These are phyloP conservation scores for Apamea epomidion DNA, from an alignment of 2,888 invertebrate species.

Conservation along the genomic window DNA sequence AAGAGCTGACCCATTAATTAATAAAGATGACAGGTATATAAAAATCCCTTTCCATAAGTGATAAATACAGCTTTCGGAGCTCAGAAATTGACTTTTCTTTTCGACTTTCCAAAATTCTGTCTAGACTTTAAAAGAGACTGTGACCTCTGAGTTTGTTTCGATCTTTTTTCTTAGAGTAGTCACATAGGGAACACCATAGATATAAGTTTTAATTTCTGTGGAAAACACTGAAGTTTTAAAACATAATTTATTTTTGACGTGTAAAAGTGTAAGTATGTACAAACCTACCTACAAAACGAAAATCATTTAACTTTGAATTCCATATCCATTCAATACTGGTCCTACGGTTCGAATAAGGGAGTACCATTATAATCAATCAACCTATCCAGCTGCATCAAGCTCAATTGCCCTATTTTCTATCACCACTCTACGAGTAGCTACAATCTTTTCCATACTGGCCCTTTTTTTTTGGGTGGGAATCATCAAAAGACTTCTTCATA, in stretches of 20 bases:
- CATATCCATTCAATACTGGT: background rate
- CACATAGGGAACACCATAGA: too few species aligned
- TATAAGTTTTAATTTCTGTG: too few species aligned
- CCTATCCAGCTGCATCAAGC: background rate
- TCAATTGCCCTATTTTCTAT: background rate
- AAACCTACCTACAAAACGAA: too few species aligned
- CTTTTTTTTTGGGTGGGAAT: background rate
- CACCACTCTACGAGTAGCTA: background rate
- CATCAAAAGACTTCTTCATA: too few species aligned
- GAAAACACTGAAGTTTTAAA: too few species aligned
- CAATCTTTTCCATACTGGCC: background rate
- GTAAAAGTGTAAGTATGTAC: too few species aligned
- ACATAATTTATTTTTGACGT: too few species aligned
- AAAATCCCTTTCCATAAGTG: background rate
- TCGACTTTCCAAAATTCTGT: background rate
- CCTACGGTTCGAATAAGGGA: background rate
- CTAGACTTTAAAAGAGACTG: too few species aligned
- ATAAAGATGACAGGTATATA: background rate
- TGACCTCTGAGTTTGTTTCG: too few species aligned
- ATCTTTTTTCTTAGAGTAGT: too few species aligned
- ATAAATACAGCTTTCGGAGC: too few species aligned
- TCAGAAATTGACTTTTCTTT: background rate
- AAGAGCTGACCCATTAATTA: background rate
- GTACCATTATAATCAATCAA: background rate
- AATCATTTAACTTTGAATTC: too few species aligned